Conservation (phyloP, 2,113 vertebrate genomes). For the Epinephelus moara region DNA sequence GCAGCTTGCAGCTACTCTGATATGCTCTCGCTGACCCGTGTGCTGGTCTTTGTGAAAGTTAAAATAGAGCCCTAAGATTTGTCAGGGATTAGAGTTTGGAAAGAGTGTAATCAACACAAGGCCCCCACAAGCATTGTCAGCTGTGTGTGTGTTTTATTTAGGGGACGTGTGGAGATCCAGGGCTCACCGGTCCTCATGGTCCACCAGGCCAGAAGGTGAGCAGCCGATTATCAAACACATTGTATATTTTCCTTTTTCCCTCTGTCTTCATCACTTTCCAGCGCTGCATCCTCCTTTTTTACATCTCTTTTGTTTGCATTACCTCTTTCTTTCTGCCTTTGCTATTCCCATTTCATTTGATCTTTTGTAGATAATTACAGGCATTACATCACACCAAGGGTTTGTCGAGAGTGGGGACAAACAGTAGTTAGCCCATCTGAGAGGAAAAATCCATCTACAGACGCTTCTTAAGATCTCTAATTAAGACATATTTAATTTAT, state of each 20-base stretch:
- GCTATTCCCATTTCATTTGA: background rate
- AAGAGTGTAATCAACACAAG: background rate
- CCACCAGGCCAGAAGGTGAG: slow-evolving; percentile 77
- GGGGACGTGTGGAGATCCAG: slow-evolving; percentile 77
- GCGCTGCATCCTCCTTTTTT: background rate
- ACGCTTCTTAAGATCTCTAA: background rate
- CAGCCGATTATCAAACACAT: background rate
- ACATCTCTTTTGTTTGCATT: background rate
- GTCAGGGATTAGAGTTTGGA: background rate
- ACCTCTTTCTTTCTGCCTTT: background rate
- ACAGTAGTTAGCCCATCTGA: background rate
- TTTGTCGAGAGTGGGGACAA: background rate
- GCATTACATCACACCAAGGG: background rate
- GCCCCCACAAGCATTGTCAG: background rate
- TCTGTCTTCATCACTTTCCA: background rate
- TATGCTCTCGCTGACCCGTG: slow-evolving; percentile 2
- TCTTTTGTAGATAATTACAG: background rate
- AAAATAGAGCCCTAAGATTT: background rate
- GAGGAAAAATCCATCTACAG: too few relatives aligned
- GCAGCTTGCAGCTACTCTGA: background rate
- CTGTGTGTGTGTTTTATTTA: slow-evolving; percentile 53
- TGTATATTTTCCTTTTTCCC: slow-evolving; percentile 1
- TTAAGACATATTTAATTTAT: background rate
- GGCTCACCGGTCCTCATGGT: slow-evolving; percentile 67
- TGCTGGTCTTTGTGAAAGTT: slow-evolving; percentile 10